Evolutionary conservation across 2,888 invertebrate species (phyloP).

Genomic region (Chorisops tibialis): DNA sequence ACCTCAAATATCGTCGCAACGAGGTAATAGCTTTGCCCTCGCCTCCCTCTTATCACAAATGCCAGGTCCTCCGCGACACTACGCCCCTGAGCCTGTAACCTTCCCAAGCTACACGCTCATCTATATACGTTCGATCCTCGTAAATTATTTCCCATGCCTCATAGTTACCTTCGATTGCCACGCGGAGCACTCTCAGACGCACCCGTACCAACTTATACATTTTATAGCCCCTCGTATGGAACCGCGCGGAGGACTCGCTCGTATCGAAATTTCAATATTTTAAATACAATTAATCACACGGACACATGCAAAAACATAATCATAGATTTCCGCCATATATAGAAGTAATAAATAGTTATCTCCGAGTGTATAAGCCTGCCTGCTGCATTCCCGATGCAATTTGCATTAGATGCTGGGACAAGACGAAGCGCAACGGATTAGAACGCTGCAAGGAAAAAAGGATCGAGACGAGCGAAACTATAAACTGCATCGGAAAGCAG

Average conservation of each 20-base stretch:
- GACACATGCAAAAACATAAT: neutral
- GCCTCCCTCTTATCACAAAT: no score
- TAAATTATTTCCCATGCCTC: conserved; percentile 12
- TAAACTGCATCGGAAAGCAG: neutral
- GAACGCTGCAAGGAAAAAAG: neutral
- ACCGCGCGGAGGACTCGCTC: neutral
- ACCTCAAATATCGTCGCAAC: conserved; percentile 9
- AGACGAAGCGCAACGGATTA: neutral
- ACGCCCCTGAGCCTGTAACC: no score
- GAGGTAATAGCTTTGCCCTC: no score
- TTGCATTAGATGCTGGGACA: neutral
- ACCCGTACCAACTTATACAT: conserved; percentile 6
- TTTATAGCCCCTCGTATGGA: neutral
- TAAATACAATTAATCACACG: conserved; percentile 8
- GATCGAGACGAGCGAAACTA: neutral
- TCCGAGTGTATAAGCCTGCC: neutral
- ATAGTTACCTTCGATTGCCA: neutral
- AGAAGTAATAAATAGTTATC: neutral
- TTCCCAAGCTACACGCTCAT: neutral
- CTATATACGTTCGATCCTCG: neutral
- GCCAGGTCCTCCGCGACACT: no score
- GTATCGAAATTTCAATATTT: conserved; percentile 11
- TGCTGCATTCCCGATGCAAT: neutral
- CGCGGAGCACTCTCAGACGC: neutral
- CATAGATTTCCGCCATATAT: neutral